phyloP scores from a whole-genome alignment of 2,888 invertebrate genomes.

The Patella pellucida region DNA sequence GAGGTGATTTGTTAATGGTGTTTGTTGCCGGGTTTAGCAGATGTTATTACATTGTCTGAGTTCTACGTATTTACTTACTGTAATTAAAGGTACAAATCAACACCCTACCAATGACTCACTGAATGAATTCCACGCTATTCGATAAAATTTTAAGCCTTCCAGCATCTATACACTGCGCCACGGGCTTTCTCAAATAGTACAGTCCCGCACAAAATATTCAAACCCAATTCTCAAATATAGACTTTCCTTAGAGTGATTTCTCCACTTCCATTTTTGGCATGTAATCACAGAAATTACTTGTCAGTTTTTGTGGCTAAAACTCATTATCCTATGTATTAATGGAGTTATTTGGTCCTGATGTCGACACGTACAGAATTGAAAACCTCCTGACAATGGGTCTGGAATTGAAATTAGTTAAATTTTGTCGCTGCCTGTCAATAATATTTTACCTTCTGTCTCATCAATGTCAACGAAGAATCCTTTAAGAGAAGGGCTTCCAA shows the following conservation, averaged over 20 bases:
- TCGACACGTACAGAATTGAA: conserved; percentile 9
- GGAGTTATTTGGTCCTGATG: neutral
- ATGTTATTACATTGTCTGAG: neutral
- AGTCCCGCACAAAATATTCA: neutral
- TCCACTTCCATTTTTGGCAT: neutral
- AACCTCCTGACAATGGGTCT: conserved; percentile 10
- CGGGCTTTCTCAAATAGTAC: neutral
- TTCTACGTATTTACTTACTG: neutral
- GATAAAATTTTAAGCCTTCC: neutral
- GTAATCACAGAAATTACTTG: conserved; percentile 9
- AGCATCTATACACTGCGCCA: neutral
- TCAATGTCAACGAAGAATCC: neutral
- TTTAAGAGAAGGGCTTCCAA: neutral
- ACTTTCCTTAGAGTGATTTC: conserved; percentile 5
- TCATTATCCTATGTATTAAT: conserved; percentile 5
- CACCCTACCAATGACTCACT: neutral
- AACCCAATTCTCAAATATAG: conserved; percentile 9
- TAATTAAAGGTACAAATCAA: conserved; percentile 11
- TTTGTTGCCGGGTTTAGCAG: neutral
- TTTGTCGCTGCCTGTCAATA: conserved; percentile 6
- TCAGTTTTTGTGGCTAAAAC: conserved; percentile 12
- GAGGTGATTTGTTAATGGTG: neutral
- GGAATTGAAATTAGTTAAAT: conserved; percentile 12
- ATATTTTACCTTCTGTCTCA: conserved; percentile 11
- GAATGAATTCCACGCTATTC: neutral